Evolutionary conservation across 2,888 invertebrate genomes (phyloP).

Genomic region (Drosophila lutescens): DNA sequence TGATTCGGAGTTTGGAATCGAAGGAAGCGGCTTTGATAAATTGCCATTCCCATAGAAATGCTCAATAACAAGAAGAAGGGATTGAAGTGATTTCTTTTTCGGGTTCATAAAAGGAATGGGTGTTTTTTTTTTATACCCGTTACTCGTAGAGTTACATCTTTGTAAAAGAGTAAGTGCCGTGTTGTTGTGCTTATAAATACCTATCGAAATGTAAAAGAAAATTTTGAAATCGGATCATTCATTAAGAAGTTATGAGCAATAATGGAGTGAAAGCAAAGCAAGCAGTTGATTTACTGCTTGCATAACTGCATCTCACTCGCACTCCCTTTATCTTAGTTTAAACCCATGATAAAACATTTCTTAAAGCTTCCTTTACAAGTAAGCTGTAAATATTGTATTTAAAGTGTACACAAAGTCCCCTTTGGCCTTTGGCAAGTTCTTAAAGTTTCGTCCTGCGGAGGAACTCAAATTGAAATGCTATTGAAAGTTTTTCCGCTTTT

Average conservation of each 20-base stretch:
- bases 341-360: too few relatives aligned
- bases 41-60: neutral
- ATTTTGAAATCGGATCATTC: too few relatives aligned
- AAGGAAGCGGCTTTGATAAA: slow-evolving; percentile 8
- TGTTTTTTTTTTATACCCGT: too few relatives aligned
- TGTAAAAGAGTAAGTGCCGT: too few relatives aligned
- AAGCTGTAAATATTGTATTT: slow-evolving; percentile 1
- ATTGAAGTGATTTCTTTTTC: neutral
- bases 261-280: too few relatives aligned
- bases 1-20: slow-evolving; percentile 6
- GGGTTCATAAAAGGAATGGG: neutral
- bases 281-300: too few relatives aligned
- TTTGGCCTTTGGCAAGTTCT: slow-evolving; percentile 1
- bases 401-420: neutral
- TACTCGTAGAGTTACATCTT: too few relatives aligned
- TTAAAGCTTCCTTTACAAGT: neutral
- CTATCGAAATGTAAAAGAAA: too few relatives aligned
- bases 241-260: too few relatives aligned
- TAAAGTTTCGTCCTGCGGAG: slow-evolving; percentile 14
- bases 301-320: too few relatives aligned
- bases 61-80: neutral
- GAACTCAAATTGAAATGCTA: slow-evolving; percentile 61
- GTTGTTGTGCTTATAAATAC: too few relatives aligned
- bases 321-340: too few relatives aligned
- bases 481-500: slow-evolving; percentile 63